Base-by-base conservation (phyloP, 1,140 invertebrate species). In the Pteromalus puparum region DNA sequence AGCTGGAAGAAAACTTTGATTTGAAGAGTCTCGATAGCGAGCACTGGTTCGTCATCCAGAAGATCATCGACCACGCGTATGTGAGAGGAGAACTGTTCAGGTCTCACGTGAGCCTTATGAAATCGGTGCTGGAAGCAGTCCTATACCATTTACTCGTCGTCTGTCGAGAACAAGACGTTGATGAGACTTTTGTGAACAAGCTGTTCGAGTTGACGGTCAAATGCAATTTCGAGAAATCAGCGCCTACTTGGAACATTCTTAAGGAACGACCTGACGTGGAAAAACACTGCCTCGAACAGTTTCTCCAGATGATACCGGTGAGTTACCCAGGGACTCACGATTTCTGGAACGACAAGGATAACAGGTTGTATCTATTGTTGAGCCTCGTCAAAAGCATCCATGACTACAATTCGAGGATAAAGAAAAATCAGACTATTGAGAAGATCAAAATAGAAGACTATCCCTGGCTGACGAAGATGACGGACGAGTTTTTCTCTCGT, bases 71-170 rank as follows among this genome's bases (percentile, higher is more conserved):
- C 10, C 12, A 76, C 15, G 53, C 76, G 0, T 26, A 81, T 18
- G 42, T 77, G 18, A 85, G 42, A 38, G 76, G 68, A 3, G 73
- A 81, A 18, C 26, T 85, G 0, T 77, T 81, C 34, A 24, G n/a
- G 10, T 34, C 38, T 0, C 0, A 81, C 0, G 5, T 81, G 0
- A 42, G 34, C 0, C 9, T 70, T 0, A 5, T 76, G 0, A 46
- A 77, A 13, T 15, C 18, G 0, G 2, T 85, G 0, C n/a, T 85
- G 1, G 83, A 81, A 21, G 53, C 21, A 4, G 21, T 1, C 0
- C 1, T 84, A 5, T 10, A 13, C 10, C 15, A 84, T 10, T 1
- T 42, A 1, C 13, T 83, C 0, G 18, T 42, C 6, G 72, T n/a
- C 2, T 53, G 0, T 0, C 5, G 53, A 0, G 26, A 72, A 1